These are phyloP conservation scores for Tetranychus cinnabarinus DNA, from an alignment of 1,140 invertebrate species.

Conservation along the genomic window DNA sequence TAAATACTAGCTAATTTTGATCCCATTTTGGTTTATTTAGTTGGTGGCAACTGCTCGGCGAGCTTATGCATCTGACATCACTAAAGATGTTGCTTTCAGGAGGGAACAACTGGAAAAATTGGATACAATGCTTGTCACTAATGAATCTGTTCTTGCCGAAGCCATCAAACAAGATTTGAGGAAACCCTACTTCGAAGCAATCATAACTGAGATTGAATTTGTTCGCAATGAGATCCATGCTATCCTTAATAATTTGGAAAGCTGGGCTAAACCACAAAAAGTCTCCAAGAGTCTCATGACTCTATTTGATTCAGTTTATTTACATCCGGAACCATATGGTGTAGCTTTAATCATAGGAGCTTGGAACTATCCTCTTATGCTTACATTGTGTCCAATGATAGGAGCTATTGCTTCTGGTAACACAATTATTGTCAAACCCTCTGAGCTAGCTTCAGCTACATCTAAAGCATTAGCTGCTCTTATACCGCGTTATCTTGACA, in stretches of 20 bases:
- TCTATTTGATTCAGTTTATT: conserved; percentile 26
- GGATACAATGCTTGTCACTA: conserved; percentile 49
- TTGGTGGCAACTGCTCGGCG: conserved; percentile 6
- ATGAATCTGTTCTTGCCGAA: conserved; percentile 39
- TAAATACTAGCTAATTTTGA: no score
- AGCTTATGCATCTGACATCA: conserved; percentile 18
- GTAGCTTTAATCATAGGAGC: conserved; percentile 60
- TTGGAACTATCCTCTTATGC: conserved; percentile 91
- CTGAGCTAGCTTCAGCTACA: conserved; percentile 53
- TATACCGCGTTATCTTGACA: conserved; percentile 73
- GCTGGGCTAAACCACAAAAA: conserved; percentile 21
- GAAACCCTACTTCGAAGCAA: conserved; percentile 26
- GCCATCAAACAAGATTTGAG: conserved; percentile 52
- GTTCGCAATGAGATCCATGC: conserved; percentile 2
- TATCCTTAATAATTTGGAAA: conserved; percentile 20
- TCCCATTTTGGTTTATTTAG: neutral
- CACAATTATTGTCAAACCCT: conserved; percentile 31
- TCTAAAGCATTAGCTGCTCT: conserved; percentile 45
- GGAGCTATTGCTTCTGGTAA: conserved; percentile 68
- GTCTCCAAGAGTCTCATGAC: conserved; percentile 25
- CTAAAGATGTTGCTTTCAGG: conserved; percentile 29
- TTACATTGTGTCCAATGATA: conserved; percentile 46
- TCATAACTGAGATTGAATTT: conserved; percentile 22
- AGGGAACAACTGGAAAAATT: conserved; percentile 47
- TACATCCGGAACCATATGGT: conserved; percentile 40